Percentiles rank a stretch among this genome's conserved stretches.
Conservation (phyloP, 2,797 vertebrate species). For the Xenops minutus region DNA sequence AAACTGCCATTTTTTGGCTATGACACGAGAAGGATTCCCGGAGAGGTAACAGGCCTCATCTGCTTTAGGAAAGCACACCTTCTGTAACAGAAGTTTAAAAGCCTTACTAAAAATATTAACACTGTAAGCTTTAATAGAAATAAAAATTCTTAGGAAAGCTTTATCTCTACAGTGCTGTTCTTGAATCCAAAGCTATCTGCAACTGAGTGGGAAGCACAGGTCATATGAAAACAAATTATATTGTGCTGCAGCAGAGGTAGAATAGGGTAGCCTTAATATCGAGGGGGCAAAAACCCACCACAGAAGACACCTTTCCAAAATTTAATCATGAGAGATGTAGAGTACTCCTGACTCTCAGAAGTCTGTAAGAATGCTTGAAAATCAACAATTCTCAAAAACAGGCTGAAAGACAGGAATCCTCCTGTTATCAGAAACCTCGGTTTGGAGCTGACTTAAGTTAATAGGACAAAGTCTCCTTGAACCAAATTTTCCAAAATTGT, state of each 20-base stretch:
- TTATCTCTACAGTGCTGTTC: neutral
- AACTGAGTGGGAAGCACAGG: slow-evolving; percentile 1
- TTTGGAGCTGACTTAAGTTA: neutral
- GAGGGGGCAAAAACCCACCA: neutral
- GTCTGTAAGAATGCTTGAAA: neutral
- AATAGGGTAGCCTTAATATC: neutral
- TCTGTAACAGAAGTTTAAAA: slow-evolving; percentile 3
- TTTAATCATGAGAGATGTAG: neutral
- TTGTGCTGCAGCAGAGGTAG: neutral
- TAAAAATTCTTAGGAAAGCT: slow-evolving; percentile 1
- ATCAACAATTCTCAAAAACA: neutral
- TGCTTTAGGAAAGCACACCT: slow-evolving; percentile 13
- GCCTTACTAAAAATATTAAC: slow-evolving; percentile 28
- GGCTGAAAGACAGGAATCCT: neutral
- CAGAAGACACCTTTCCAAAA: neutral
- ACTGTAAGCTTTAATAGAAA: slow-evolving; percentile 5
- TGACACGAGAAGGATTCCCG: neutral
- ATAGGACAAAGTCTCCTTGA: neutral
- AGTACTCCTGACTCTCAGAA: neutral
- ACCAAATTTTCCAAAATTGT: neutral
- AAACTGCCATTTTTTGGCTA: slow-evolving; percentile 16
- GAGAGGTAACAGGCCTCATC: slow-evolving; percentile 16
- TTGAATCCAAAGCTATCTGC: neutral
- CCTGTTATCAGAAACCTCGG: neutral
- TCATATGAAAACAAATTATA: neutral